A percentile compares a stretch with the other conserved stretches of the same genome.
Conservation (phyloP, 2,113 vertebrate genomes). For the Myrmophylax atrothorax region DNA sequence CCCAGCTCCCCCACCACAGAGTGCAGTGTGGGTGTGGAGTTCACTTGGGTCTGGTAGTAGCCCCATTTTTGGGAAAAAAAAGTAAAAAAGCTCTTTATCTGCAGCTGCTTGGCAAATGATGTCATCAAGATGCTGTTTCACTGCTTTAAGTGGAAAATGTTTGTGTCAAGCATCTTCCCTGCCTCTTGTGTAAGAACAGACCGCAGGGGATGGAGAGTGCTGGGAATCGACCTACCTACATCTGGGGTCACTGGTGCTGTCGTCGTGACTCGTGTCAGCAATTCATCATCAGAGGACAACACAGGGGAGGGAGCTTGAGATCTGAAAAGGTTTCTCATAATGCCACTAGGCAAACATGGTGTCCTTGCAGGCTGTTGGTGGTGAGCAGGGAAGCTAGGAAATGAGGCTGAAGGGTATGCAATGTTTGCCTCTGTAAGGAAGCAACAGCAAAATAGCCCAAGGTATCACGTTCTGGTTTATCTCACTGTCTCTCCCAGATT, state of each 20-base stretch:
- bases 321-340: not conserved
- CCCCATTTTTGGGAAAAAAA: accelerated
- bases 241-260: not conserved
- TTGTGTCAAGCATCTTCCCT: not conserved
- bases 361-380: not conserved
- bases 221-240: accelerated
- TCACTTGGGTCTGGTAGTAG: not conserved
- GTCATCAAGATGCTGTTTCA: not conserved
- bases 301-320: not conserved
- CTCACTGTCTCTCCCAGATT: not conserved
- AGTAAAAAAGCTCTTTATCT: not conserved
- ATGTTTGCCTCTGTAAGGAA: not conserved
- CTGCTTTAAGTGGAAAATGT: not conserved
- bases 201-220: accelerated
- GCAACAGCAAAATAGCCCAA: accelerated
- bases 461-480: not conserved
- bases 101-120: not conserved
- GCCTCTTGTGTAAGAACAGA: not conserved
- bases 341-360: not conserved
- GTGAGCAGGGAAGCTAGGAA: not conserved
- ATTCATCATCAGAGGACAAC: not conserved
- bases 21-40: accelerated
- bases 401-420: not conserved
- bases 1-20: not conserved
- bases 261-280: not conserved